These are phyloP conservation scores for Acanthopleura granulata DNA, from an alignment of 2,888 invertebrate genomes.

Conservation along the genomic window DNA sequence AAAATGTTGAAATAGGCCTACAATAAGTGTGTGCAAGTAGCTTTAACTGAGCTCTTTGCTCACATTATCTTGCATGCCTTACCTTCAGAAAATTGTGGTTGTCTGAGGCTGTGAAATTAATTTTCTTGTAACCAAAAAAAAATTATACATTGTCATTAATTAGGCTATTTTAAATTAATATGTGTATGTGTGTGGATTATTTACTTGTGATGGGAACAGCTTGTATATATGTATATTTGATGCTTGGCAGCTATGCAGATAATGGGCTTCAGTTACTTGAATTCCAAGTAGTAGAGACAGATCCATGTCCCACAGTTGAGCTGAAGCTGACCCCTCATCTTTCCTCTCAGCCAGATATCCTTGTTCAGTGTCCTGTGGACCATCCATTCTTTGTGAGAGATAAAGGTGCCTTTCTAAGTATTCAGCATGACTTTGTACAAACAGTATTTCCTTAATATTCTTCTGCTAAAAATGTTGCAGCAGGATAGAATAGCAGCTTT, in stretches of 20 bases:
- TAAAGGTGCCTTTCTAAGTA: slow-evolving; percentile 50
- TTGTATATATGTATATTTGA: too few species aligned
- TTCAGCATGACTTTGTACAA: too few species aligned
- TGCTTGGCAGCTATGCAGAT: slow-evolving; percentile 52
- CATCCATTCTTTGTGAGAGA: slow-evolving; percentile 69
- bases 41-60: too few species aligned
- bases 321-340: slow-evolving; percentile 42
- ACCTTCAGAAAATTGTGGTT: too few species aligned
- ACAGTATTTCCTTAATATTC: too few species aligned
- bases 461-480: too few species aligned
- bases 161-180: neutral
- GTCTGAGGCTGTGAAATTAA: too few species aligned
- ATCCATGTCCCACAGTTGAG: slow-evolving; percentile 18
- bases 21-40: too few species aligned
- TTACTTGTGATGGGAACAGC: neutral
- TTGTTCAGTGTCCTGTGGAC: slow-evolving; percentile 57
- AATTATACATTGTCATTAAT: too few species aligned
- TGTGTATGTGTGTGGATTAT: neutral
- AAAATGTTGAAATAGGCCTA: too few species aligned
- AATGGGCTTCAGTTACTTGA: slow-evolving; percentile 56
- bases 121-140: too few species aligned
- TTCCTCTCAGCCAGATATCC: slow-evolving; percentile 44
- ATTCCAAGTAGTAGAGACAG: slow-evolving; percentile 37
- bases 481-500: neutral
- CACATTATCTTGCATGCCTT: too few species aligned